phyloP scores from a whole-genome alignment of 2,888 invertebrate genomes.

The Phalangium opilio region DNA sequence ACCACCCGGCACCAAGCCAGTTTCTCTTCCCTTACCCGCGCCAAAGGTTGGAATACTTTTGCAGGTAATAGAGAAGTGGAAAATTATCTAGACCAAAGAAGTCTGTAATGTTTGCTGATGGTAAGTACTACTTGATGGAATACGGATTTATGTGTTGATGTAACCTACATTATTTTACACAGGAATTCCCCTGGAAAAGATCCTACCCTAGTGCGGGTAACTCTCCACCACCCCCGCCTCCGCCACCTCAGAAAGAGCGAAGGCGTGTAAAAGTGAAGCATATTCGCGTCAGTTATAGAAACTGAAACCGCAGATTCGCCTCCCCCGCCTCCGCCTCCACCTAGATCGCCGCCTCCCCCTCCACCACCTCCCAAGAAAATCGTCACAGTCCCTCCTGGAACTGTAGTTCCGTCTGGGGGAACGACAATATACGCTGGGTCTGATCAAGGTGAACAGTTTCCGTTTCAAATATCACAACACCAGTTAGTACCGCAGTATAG shows the following conservation, averaged over 20 bases:
- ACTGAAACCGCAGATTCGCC: slow-evolving; percentile 1
- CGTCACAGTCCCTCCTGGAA: neutral
- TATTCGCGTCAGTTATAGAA: slow-evolving; percentile 3
- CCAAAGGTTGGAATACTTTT: slow-evolving; percentile 20
- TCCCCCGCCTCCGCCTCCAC: slow-evolving; percentile 11
- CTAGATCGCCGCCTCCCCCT: slow-evolving; percentile 9
- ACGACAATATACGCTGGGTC: no score
- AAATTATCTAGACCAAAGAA: neutral
- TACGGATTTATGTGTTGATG: no score
- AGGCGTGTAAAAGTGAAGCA: slow-evolving; percentile 16
- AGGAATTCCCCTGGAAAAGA: no score
- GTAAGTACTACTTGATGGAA: no score
- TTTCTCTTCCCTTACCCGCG: slow-evolving; percentile 8
- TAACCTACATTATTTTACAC: no score
- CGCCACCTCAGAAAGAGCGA: slow-evolving; percentile 12
- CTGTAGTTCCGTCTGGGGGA: no score
- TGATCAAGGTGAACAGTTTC: no score
- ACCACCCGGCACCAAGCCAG: slow-evolving; percentile 1
- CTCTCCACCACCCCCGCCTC: slow-evolving; percentile 15
- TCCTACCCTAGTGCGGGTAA: slow-evolving; percentile 5
- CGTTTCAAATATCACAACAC: no score
- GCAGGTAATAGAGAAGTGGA: slow-evolving; percentile 14
- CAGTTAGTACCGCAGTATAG: no score
- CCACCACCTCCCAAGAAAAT: slow-evolving; percentile 8
- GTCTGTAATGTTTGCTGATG: no score